Percentiles rank a stretch among this genome's conserved stretches.
Evolutionary conservation across 1,140 invertebrate genomes (phyloP).

Genomic region (Limonius californicus): DNA sequence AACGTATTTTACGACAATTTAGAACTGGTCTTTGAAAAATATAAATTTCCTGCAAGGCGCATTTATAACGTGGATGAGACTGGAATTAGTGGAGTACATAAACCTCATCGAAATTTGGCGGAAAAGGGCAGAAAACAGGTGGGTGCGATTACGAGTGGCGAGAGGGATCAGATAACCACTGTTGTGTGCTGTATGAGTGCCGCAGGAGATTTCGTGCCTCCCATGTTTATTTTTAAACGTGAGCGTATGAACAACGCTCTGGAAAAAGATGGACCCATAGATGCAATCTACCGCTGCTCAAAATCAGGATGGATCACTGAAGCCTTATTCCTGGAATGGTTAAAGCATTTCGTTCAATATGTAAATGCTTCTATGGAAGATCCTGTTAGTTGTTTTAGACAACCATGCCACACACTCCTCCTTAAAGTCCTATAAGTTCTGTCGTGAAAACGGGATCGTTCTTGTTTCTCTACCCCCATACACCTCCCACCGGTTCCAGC

Average conservation of each 20-base stretch:
- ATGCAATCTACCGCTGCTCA: too few species aligned
- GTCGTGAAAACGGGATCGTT: constrained; percentile 47
- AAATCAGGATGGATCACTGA: too few species aligned
- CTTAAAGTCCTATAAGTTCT: constrained; percentile 30
- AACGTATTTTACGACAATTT: constrained; percentile 12
- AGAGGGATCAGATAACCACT: too few species aligned
- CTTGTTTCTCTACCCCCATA: constrained; percentile 46
- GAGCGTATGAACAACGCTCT: too few species aligned
- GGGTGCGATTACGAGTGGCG: constrained; percentile 36
- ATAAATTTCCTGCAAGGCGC: not conserved
- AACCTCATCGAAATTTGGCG: constrained; percentile 26
- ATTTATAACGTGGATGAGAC: constrained; percentile 22
- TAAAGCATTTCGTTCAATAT: too few species aligned
- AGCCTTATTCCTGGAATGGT: too few species aligned
- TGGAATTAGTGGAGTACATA: constrained; percentile 12
- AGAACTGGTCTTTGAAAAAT: not conserved
- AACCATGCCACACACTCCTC: constrained; percentile 37
- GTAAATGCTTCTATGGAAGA: constrained; percentile 30
- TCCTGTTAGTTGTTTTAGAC: constrained; percentile 36
- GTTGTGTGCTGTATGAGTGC: too few species aligned
- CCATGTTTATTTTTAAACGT: too few species aligned
- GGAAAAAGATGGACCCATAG: too few species aligned
- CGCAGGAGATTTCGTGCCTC: too few species aligned
- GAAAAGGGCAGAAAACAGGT: constrained; percentile 37
- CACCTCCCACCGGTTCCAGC: constrained; percentile 27